Percentiles rank a stretch among this genome's conserved stretches.
phyloP scores from a whole-genome alignment of 2,888 invertebrate genomes.

The Hololepta plana region DNA sequence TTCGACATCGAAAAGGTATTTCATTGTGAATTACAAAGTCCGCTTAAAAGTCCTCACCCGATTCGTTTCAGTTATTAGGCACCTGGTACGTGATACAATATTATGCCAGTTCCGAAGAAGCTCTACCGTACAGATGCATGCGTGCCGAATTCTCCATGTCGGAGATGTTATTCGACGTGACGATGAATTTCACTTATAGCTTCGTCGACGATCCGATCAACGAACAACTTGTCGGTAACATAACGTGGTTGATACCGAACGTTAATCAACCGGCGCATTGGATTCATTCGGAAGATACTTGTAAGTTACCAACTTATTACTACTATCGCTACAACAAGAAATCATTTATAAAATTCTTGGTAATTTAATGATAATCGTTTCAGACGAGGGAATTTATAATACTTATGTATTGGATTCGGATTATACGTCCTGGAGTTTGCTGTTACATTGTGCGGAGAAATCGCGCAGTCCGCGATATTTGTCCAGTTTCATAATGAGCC shows the following conservation, averaged over 20 bases:
- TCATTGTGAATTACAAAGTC: too few relatives aligned
- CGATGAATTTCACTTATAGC: slow-evolving; percentile 79
- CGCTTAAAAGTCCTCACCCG: background rate
- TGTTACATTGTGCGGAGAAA: slow-evolving; percentile 77
- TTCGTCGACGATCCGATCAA: slow-evolving; percentile 70
- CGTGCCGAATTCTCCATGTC: slow-evolving; percentile 47
- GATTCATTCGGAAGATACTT: slow-evolving; percentile 71
- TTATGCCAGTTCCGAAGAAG: slow-evolving; percentile 77
- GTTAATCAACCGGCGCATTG: slow-evolving; percentile 61
- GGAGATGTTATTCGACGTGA: slow-evolving; percentile 41
- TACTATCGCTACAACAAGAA: background rate
- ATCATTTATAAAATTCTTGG: slow-evolving; percentile 1
- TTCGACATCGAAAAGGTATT: slow-evolving; percentile 56
- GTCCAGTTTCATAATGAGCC: slow-evolving; percentile 65
- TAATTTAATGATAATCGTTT: slow-evolving; percentile 14
- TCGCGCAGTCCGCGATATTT: slow-evolving; percentile 58
- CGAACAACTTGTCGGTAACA: slow-evolving; percentile 65
- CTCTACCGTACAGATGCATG: slow-evolving; percentile 74
- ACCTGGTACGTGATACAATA: slow-evolving; percentile 77
- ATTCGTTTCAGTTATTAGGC: slow-evolving; percentile 47
- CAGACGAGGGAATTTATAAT: slow-evolving; percentile 77
- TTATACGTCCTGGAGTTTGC: slow-evolving; percentile 63
- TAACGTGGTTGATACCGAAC: slow-evolving; percentile 70
- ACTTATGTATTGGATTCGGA: slow-evolving; percentile 75
- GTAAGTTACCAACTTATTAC: slow-evolving; percentile 30